A percentile compares a stretch with the other conserved stretches of the same genome.
Conservation (phyloP, 2,113 vertebrate genomes). For the Nyctibius bracteatus region DNA sequence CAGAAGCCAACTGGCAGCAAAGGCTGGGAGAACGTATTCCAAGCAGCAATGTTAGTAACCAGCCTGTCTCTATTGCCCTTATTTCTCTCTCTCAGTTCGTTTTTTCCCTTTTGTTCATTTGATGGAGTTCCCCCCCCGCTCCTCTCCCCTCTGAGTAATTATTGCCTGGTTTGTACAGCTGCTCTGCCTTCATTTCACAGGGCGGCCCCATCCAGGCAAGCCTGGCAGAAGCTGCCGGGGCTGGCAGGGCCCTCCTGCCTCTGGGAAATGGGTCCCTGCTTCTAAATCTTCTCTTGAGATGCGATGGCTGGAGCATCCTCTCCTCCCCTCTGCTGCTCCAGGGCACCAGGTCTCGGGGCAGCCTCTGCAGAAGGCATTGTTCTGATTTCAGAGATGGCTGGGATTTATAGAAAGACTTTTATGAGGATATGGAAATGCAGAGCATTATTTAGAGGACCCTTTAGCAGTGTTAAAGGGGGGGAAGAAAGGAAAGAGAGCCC, state of each 20-base stretch:
- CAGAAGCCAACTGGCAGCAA: neutral
- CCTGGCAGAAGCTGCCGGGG: neutral
- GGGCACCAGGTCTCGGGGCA: neutral
- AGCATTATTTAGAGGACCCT: constrained; percentile 13
- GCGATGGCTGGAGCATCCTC: neutral
- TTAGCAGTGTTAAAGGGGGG: neutral
- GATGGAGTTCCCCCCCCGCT: neutral
- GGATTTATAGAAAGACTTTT: constrained; percentile 3
- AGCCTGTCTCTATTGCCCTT: neutral
- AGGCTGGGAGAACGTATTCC: neutral
- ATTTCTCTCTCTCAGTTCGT: neutral
- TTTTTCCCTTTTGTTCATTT: neutral
- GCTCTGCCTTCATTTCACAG: neutral
- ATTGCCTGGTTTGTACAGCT: constrained; percentile 27
- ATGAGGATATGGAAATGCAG: constrained; percentile 1
- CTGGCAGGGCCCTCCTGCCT: neutral
- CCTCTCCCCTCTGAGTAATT: neutral
- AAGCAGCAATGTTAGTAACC: neutral
- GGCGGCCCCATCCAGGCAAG: neutral
- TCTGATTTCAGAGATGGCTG: neutral
- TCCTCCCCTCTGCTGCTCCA: neutral
- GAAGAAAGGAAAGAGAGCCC: neutral
- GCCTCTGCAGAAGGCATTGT: neutral
- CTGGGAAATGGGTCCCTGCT: fast-evolving
- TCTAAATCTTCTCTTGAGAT: neutral